A percentile compares a stretch with the other conserved stretches of the same genome.
These are phyloP conservation scores for Myoxocephalus aenaeus DNA, from an alignment of 2,797 vertebrate genomes.

Conservation along the genomic window DNA sequence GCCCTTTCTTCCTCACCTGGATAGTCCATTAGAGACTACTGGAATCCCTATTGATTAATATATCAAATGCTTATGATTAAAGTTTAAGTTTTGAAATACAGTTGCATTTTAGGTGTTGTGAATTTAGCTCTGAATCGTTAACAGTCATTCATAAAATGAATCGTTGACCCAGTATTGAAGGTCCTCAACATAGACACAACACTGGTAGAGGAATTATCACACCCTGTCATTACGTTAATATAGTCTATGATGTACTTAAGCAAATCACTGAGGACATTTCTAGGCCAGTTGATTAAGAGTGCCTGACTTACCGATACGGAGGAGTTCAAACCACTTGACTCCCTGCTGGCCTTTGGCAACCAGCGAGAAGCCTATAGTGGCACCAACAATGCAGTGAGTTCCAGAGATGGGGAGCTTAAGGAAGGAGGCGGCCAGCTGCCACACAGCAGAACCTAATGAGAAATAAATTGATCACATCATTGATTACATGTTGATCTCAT, in stretches of 20 bases:
- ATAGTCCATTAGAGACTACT: neutral
- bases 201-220: neutral
- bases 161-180: neutral
- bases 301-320: conserved; percentile 91
- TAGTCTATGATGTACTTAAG: neutral
- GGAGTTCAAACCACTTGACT: conserved; percentile 91
- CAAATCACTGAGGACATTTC: neutral
- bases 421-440: conserved; percentile 96
- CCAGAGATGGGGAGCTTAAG: conserved; percentile 98
- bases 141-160: neutral
- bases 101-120: neutral
- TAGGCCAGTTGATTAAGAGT: conserved; percentile 17
- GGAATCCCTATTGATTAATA: neutral
- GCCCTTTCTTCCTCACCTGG: neutral
- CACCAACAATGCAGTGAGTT: conserved; percentile 99
- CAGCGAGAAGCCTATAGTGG: conserved; percentile 95
- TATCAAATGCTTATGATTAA: neutral
- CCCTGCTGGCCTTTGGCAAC: conserved; percentile 92
- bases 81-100: neutral
- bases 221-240: neutral
- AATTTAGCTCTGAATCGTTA: neutral
- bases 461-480: conserved; percentile 33
- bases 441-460: conserved; percentile 93
- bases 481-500: neutral
- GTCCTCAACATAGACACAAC: neutral